Evolutionary conservation across 2,888 invertebrate genomes (phyloP), one percentile per base, ranked within the genome.

Genomic region (Sturmia bella): DNA sequence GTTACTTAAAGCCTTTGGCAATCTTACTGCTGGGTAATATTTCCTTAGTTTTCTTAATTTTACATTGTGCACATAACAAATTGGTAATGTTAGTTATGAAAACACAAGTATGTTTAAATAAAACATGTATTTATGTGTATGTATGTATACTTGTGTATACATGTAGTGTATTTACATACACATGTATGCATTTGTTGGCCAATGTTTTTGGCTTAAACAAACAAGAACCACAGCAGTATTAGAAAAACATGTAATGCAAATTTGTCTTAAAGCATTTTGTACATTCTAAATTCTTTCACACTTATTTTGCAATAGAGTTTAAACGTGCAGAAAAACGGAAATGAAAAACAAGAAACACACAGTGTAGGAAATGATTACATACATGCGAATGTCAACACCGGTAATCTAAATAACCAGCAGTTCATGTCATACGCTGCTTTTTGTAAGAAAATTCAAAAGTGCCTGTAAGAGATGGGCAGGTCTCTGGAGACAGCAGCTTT

Each of bases 321-420:
- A 48, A 39, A 6, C 6, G 17, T 45, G 24, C n/a, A 37, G 19
- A 37, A 24, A 37, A 41, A 39, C 39, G 48, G 57, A 66, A 48
- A 15, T 66, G 19, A 12, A 57, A 66, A 32, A 13, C 57, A 27
- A 66, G 32, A 27, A 56, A 70, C 43, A 54, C 54, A 37, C 52
- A 59, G 37, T 24, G 19, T 37, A 52, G 59, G 64, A 75, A 66
- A 70, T 77, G 70, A n/a, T n/a, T n/a, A n/a, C 48, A 70, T 64
- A 37, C 64, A 77, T 61, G 54, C 24, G 54, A 54, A 80, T 80
- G 54, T 39, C 59, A 76, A 54, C 80, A 76, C 52, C 75, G 80
- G 80, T 70, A 72, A 70, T 21, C 52, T 54, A 64, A 64, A 64
- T 64, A 64, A 57, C 63, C 74, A 69, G 56, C 69, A 57, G 63